A percentile compares a stretch with the other conserved stretches of the same genome.
phyloP scores from a whole-genome alignment of 1,140 invertebrate genomes.

The Sinonovacula constricta region DNA sequence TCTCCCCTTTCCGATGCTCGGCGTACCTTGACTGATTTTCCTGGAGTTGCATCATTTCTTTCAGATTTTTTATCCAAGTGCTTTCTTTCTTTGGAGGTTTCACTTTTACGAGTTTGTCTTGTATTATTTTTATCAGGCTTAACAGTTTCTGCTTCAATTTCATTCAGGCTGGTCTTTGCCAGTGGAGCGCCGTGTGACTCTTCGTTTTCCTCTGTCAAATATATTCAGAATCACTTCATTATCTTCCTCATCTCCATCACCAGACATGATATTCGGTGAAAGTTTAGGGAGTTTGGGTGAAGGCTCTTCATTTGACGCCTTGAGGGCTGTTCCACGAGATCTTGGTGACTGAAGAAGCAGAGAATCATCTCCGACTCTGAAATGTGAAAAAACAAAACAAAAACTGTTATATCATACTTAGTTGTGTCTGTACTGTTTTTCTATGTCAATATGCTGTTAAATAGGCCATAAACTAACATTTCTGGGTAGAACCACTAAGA shows the following conservation, averaged over 20 bases:
- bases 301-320: constrained; percentile 16
- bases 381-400: not conserved
- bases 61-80: constrained; percentile 15
- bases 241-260: constrained; percentile 19
- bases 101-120: not conserved
- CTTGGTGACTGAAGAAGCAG: constrained; percentile 31
- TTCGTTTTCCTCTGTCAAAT: not conserved
- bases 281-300: constrained; percentile 43
- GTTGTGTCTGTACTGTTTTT: too few species aligned
- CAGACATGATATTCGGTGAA: constrained; percentile 18
- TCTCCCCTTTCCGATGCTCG: constrained; percentile 31
- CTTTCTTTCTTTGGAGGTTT: not conserved
- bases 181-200: not conserved
- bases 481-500: too few species aligned
- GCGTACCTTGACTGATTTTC: constrained; percentile 3
- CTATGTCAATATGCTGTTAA: too few species aligned
- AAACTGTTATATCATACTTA: too few species aligned
- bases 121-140: not conserved
- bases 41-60: not conserved
- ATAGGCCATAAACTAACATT: too few species aligned
- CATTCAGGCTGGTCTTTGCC: not conserved
- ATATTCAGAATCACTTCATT: constrained; percentile 32
- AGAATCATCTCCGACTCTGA: constrained; percentile 26
- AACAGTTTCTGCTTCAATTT: not conserved
- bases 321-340: not conserved